These are phyloP conservation scores for Tolmerus cingulatus DNA, from an alignment of 2,888 invertebrate species.

Conservation along the genomic window DNA sequence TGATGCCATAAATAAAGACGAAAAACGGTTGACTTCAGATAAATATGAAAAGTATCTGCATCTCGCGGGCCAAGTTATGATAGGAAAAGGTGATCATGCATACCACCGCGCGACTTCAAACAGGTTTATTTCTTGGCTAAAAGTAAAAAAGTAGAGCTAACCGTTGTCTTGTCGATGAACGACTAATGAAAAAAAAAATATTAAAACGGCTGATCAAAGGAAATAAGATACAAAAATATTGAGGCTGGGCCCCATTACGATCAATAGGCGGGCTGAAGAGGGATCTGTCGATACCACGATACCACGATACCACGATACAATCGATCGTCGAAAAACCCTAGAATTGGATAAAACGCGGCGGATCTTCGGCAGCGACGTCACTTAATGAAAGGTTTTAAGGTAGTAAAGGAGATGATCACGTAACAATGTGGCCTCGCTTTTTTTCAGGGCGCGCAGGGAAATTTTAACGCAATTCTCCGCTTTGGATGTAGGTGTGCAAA, in stretches of 20 bases:
- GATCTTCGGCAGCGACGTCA: background rate
- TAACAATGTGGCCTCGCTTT: background rate
- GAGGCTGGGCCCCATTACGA: background rate
- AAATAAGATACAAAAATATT: background rate
- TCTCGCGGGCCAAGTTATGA: background rate
- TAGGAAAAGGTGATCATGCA: conserved; percentile 32
- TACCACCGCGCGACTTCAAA: conserved; percentile 20
- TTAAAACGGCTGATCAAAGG: background rate
- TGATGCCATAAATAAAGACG: conserved; percentile 11
- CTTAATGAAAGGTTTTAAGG: conserved; percentile 42
- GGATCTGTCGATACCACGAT: background rate
- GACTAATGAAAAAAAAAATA: background rate
- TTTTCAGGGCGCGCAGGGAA: background rate
- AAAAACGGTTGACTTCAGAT: background rate
- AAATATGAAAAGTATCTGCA: conserved; percentile 19
- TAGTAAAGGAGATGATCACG: conserved; percentile 42
- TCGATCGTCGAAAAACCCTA: conserved; percentile 20
- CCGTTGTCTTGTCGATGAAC: conserved; percentile 30
- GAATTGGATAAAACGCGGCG: background rate
- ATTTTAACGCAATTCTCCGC: background rate
- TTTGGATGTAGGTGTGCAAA: background rate
- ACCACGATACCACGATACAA: background rate
- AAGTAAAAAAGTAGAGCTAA: conserved; percentile 44
- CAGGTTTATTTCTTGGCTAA: conserved; percentile 35
- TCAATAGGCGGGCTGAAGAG: background rate